A percentile compares a stretch with the other conserved stretches of the same genome.
These are phyloP conservation scores for Atherinomorus stipes DNA, from an alignment of 2,113 vertebrate genomes.

Conservation along the genomic window DNA sequence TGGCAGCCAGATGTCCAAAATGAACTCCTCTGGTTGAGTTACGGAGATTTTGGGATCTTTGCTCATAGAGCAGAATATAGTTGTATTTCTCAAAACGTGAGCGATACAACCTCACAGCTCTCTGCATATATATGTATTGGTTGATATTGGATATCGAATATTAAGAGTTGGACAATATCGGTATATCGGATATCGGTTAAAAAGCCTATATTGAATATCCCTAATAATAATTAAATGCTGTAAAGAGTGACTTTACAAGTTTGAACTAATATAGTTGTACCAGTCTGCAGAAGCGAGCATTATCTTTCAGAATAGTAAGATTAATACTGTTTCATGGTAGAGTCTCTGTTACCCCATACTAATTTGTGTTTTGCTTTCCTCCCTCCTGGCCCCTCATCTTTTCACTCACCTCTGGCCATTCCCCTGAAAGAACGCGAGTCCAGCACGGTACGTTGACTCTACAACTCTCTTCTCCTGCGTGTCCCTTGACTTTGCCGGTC, in stretches of 20 bases:
- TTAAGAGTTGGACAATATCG: no score
- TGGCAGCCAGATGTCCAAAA: no score
- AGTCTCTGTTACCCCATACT: slow-evolving; percentile 49
- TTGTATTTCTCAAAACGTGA: no score
- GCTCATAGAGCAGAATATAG: no score
- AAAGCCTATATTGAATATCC: no score
- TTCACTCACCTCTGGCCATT: slow-evolving; percentile 70
- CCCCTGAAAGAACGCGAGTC: slow-evolving; percentile 91
- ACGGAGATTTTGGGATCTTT: no score
- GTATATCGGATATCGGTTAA: no score
- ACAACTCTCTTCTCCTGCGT: slow-evolving; percentile 19
- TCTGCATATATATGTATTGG: no score
- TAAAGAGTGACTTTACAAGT: background rate
- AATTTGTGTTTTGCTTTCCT: slow-evolving; percentile 73
- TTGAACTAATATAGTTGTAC: no score
- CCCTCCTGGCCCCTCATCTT: slow-evolving; percentile 76
- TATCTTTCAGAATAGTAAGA: background rate
- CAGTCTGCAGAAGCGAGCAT: background rate
- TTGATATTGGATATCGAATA: no score
- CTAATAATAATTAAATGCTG: background rate
- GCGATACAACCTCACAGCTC: no score
- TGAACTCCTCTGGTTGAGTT: no score
- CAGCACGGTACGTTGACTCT: slow-evolving; percentile 88
- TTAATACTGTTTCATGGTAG: slow-evolving; percentile 14
- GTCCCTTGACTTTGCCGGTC: slow-evolving; percentile 48